These are phyloP conservation scores for Tanaodytes sp. DNA, from an alignment of 2,888 invertebrate species.

Conservation along the genomic window DNA sequence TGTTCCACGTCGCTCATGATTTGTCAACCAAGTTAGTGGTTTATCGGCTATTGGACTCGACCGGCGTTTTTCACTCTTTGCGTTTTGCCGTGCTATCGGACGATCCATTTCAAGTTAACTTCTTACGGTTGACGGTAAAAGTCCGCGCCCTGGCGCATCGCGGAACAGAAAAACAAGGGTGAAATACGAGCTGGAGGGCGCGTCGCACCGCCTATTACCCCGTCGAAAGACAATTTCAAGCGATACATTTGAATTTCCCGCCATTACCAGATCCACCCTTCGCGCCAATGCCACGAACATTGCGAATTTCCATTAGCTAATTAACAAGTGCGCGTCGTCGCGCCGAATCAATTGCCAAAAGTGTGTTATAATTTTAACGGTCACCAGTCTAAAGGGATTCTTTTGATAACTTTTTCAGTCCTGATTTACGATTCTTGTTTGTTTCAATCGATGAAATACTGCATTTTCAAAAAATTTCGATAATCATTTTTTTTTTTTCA, in stretches of 20 bases:
- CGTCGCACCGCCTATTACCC: no score
- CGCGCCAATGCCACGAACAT: constrained; percentile 49
- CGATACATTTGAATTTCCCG: no score
- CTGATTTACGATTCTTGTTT: no score
- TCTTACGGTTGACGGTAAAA: no score
- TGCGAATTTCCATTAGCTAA: constrained; percentile 71
- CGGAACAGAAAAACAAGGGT: constrained; percentile 67
- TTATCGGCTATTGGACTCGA: constrained; percentile 44
- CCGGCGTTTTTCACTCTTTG: constrained; percentile 20
- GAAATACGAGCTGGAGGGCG: constrained; percentile 64
- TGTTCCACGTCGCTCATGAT: constrained; percentile 59
- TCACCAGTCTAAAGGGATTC: no score
- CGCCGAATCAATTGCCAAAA: constrained; percentile 11
- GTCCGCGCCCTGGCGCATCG: constrained; percentile 44
- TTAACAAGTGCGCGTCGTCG: constrained; percentile 50
- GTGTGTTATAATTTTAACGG: no score
- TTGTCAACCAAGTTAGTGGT: constrained; percentile 49
- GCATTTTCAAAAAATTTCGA: no score
- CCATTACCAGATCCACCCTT: not conserved
- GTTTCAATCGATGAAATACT: no score
- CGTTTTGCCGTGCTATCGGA: not conserved
- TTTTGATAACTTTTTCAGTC: no score
- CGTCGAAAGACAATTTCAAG: no score
- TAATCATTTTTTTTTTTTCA: no score
- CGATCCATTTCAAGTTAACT: no score